These are phyloP conservation scores for Aegithalos caudatus DNA, from an alignment of 2,113 vertebrate species.

Conservation along the genomic window DNA sequence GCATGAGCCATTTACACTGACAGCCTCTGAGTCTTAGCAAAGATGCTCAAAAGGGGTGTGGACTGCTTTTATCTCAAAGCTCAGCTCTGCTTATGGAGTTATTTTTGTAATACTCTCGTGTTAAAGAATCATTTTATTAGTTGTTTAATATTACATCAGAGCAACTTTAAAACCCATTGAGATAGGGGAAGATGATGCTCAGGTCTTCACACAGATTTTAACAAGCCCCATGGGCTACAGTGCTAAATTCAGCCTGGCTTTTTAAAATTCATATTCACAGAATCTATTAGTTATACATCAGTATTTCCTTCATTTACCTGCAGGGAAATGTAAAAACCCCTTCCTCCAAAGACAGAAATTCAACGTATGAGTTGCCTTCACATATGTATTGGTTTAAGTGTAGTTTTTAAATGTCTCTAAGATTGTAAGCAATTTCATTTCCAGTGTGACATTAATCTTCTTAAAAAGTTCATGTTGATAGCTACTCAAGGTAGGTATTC, in stretches of 20 bases:
- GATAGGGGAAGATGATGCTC: neutral
- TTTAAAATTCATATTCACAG: neutral
- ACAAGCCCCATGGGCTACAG: neutral
- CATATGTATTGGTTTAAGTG: neutral
- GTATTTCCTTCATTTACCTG: neutral
- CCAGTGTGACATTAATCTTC: neutral
- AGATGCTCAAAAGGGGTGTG: neutral
- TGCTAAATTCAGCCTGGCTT: neutral
- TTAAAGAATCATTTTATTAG: neutral
- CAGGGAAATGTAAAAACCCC: neutral
- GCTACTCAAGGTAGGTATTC: neutral
- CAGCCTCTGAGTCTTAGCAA: neutral
- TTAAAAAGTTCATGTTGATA: neutral
- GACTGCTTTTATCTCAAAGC: neutral
- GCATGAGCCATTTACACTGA: accelerated
- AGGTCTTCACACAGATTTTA: neutral
- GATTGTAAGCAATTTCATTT: neutral
- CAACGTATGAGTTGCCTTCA: neutral
- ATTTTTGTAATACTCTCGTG: neutral
- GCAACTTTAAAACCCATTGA: neutral
- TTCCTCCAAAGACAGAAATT: neutral
- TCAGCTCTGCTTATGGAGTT: neutral
- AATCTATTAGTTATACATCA: neutral
- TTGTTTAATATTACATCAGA: slow-evolving; percentile 28
- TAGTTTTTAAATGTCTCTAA: neutral